Conservation (phyloP, 2,888 invertebrate genomes). For the Cryptosula pallasiana region DNA sequence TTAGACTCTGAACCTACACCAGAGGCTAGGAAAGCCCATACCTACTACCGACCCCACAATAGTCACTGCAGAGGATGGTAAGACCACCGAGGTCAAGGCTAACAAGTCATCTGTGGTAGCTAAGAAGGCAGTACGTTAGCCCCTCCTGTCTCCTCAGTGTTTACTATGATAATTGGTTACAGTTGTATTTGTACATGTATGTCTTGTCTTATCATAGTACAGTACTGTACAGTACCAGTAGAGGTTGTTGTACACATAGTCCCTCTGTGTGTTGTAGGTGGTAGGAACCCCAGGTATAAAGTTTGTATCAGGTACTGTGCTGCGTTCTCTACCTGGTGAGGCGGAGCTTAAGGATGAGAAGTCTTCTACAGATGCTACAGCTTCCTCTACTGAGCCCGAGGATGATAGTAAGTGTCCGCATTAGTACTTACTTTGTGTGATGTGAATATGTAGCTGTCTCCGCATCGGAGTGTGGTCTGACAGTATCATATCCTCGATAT, state of each 20-base stretch:
- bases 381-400: not conserved
- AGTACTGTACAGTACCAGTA: not conserved
- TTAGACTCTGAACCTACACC: slow-evolving; percentile 82
- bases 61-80: slow-evolving; percentile 51
- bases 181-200: too few relatives aligned
- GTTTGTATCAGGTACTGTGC: slow-evolving; percentile 25
- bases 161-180: too few relatives aligned
- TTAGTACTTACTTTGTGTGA: not conserved
- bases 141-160: too few relatives aligned
- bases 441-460: not conserved
- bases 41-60: slow-evolving; percentile 92
- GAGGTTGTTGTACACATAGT: too few relatives aligned
- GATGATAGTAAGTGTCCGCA: not conserved
- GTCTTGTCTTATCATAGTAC: not conserved
- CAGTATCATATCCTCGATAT: too few relatives aligned
- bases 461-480: too few relatives aligned
- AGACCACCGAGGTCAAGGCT: slow-evolving; percentile 20
- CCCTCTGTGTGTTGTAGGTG: slow-evolving; percentile 21
- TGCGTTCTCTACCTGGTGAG: slow-evolving; percentile 8
- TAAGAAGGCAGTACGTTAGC: not conserved
- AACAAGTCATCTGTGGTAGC: not conserved
- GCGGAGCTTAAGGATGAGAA: slow-evolving; percentile 29
- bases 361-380: not conserved
- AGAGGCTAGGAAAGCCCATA: slow-evolving; percentile 93
- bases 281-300: slow-evolving; percentile 25